phyloP scores from a whole-genome alignment of 2,113 vertebrate species.

The Pelusios castaneus region DNA sequence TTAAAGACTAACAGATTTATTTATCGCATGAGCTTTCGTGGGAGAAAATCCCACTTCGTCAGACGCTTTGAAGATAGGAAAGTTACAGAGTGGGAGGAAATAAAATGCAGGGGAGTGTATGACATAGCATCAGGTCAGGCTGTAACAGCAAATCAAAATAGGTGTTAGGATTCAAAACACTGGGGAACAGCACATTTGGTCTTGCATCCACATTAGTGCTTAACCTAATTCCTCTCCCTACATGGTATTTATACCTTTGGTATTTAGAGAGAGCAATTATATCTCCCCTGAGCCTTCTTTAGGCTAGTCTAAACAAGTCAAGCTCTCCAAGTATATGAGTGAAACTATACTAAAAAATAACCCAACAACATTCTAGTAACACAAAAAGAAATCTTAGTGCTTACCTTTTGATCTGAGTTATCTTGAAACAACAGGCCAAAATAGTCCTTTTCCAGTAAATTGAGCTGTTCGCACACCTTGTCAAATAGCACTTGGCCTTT shows the following conservation, averaged over 20 bases:
- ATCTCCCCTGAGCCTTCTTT: background rate
- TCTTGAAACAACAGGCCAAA: conserved; percentile 85
- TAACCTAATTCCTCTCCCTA: background rate
- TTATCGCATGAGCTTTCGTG: too few relatives aligned
- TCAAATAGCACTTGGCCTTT: conserved; percentile 85
- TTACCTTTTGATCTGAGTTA: conserved; percentile 84
- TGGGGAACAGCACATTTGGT: too few relatives aligned
- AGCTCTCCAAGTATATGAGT: background rate
- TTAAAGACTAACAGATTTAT: too few relatives aligned
- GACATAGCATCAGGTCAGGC: too few relatives aligned
- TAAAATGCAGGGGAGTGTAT: too few relatives aligned
- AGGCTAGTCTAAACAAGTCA: background rate
- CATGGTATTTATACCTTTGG: background rate
- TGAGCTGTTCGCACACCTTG: conserved; percentile 87
- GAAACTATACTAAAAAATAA: background rate
- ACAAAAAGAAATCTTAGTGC: background rate
- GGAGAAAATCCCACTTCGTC: too few relatives aligned
- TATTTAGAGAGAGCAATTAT: background rate
- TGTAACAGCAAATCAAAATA: too few relatives aligned
- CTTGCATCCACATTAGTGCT: background rate
- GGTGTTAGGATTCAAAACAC: too few relatives aligned
- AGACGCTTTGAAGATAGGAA: too few relatives aligned
- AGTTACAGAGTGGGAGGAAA: too few relatives aligned
- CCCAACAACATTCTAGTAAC: background rate
- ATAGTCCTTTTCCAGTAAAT: conserved; percentile 89